Base-by-base conservation (phyloP, 1,140 invertebrate species). In the Drosophila repleta region DNA sequence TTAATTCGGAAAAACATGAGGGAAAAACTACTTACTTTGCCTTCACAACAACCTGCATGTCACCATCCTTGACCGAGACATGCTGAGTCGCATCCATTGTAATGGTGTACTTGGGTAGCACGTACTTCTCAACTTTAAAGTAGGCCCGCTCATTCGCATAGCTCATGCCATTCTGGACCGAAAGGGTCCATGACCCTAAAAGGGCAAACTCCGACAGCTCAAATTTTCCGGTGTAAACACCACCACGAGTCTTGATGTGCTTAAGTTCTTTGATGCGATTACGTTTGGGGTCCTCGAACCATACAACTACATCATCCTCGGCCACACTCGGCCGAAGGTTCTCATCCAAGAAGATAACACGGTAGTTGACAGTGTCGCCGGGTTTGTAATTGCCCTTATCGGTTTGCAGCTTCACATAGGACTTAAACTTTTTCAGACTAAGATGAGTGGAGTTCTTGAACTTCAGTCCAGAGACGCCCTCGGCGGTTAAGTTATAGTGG, bases 301-400 rank as follows among this genome's bases (percentile, higher is more conserved):
- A 89, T 0, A 79, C 58, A 2, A 83, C 76, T 7, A 93, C 48
- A 95, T 94, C 57, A 97, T 93, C 48, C 95, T 95, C 77, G 95
- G 94, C 88, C 96, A 97, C 88, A 95, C 49, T 55, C 0, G 91
- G 97, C 76, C 94, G 94, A 21, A 98, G 90, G 76, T 95, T 94
- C 5, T 96, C 94, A 91, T 96, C 95, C 32, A 98, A 92, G 29
- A 96, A 94, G 55, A 99, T 92, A n/a, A 96, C 95, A 68, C 98
- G 94, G 85, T 98, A 98, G 83, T 96, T 94, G 21, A 99, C 94
- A 64, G 94, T 95, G 80, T 96, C 95, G 15, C 96, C 96, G 1
- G 97, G 97, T 90, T 98, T 97, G 91, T 99, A 99, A 60, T 98
- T 96, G 1, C 96, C 95, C 92, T 98, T 97, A 91, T 99, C 98